Evolutionary conservation across 2,797 vertebrate genomes (phyloP).

Genomic region (Danio choprae): DNA sequence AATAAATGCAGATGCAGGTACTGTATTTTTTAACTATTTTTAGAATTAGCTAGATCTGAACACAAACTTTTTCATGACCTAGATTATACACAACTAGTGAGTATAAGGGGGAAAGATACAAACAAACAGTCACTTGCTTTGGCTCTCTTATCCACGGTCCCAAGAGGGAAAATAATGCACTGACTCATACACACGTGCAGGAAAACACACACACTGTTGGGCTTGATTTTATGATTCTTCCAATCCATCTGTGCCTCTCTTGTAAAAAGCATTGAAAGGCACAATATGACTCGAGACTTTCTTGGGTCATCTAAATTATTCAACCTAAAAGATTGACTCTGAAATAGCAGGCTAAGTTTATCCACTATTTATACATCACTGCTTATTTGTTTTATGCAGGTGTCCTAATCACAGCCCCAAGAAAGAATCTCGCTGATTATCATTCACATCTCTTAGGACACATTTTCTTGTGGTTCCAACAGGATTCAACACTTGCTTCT

Average conservation of each 20-base stretch:
- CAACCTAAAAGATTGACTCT: conserved; percentile 45
- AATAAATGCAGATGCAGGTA: too few relatives aligned
- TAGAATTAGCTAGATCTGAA: not conserved
- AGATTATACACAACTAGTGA: not conserved
- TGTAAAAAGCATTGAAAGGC: conserved; percentile 43
- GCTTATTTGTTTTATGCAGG: conserved; percentile 30
- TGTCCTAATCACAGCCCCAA: conserved; percentile 33
- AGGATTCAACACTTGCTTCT: conserved; percentile 31
- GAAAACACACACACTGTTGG: conserved; percentile 13
- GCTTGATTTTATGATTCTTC: conserved; percentile 20
- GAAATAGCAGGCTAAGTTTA: conserved; percentile 33
- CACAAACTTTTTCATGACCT: not conserved
- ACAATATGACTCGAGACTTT: conserved; percentile 23
- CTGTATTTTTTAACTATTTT: too few relatives aligned
- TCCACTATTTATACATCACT: conserved; percentile 45
- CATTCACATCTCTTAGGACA: conserved; percentile 32
- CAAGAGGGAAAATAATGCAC: not conserved
- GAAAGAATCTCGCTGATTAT: conserved; percentile 36
- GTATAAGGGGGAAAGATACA: not conserved
- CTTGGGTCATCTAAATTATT: conserved; percentile 57
- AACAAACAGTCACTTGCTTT: conserved; percentile 14
- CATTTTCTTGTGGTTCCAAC: conserved; percentile 29
- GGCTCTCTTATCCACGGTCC: not conserved
- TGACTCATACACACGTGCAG: conserved; percentile 11
- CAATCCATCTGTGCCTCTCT: not conserved